Percentiles rank a stretch among this genome's conserved stretches.
These are phyloP conservation scores for Hirtodrosophila cameraria DNA, from an alignment of 2,888 invertebrate species.

Conservation along the genomic window DNA sequence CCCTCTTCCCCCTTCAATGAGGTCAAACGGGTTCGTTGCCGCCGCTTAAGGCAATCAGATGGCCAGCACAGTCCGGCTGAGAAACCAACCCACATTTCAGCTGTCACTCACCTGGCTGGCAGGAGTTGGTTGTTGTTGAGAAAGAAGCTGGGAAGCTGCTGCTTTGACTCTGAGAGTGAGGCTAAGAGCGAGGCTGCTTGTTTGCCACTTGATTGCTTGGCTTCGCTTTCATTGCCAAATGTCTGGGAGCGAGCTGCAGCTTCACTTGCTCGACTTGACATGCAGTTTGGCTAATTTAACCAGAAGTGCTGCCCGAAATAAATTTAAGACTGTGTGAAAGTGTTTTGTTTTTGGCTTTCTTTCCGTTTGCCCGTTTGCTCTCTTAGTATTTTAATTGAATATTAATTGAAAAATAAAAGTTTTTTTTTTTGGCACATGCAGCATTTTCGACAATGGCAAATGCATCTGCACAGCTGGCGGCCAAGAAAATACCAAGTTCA, in stretches of 20 bases:
- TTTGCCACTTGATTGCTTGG: slow-evolving; percentile 70
- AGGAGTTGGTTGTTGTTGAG: slow-evolving; percentile 35
- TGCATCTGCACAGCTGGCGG: slow-evolving; percentile 55
- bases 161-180: slow-evolving; percentile 18
- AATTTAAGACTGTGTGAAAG: slow-evolving; percentile 74
- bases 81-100: slow-evolving; percentile 66
- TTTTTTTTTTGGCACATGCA: slow-evolving; percentile 42
- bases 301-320: slow-evolving; percentile 77
- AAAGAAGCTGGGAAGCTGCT: slow-evolving; percentile 22
- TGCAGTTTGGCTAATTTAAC: slow-evolving; percentile 73
- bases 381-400: slow-evolving; percentile 71
- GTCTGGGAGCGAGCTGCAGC: slow-evolving; percentile 46
- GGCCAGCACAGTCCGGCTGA: slow-evolving; percentile 43
- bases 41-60: slow-evolving; percentile 47
- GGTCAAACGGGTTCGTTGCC: slow-evolving; percentile 70
- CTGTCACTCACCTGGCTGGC: slow-evolving; percentile 53
- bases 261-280: slow-evolving; percentile 66
- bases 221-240: slow-evolving; percentile 72
- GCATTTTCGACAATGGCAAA: background rate
- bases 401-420: slow-evolving; percentile 77
- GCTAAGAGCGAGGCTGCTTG: slow-evolving; percentile 42
- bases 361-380: no score
- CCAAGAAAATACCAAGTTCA: slow-evolving; percentile 58
- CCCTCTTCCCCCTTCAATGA: slow-evolving; percentile 48
- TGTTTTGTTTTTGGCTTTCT: slow-evolving; percentile 51